These are phyloP conservation scores for Neomonachus schauinslandi DNA, from an alignment of 2,113 vertebrate species.

Conservation along the genomic window DNA sequence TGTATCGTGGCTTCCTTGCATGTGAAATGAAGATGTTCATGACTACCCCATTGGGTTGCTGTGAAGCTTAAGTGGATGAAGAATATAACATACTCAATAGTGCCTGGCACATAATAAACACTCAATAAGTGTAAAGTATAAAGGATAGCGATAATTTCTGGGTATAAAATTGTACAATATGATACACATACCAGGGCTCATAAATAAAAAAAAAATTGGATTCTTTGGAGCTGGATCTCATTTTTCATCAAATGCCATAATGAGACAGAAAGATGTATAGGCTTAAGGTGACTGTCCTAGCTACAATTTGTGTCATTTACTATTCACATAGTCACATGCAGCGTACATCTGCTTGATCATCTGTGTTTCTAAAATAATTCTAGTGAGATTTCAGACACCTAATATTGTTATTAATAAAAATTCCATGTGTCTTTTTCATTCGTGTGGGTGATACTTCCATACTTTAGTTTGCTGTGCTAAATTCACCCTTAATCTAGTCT, in stretches of 20 bases:
- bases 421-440: constrained; percentile 4
- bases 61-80: constrained; percentile 29
- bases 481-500: background rate
- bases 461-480: background rate
- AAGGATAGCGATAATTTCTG: constrained; percentile 14
- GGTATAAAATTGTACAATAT: constrained; percentile 17
- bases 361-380: constrained; percentile 67
- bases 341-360: constrained; percentile 62
- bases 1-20: background rate
- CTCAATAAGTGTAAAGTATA: background rate
- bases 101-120: constrained; percentile 1
- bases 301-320: constrained; percentile 48
- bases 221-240: background rate
- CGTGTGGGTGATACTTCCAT: background rate
- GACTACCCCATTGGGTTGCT: background rate
- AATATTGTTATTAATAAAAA: constrained; percentile 66
- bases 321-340: constrained; percentile 2
- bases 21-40: background rate
- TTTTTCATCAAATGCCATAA: constrained; percentile 60
- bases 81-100: background rate
- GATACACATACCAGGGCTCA: background rate
- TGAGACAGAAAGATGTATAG: constrained; percentile 43
- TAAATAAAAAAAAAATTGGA: constrained; percentile 43
- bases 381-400: constrained; percentile 57
- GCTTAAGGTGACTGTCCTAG: constrained; percentile 31